A percentile compares a stretch with the other conserved stretches of the same genome.
These are phyloP conservation scores for Centropus unirufus DNA, from an alignment of 2,113 vertebrate species.

Conservation along the genomic window DNA sequence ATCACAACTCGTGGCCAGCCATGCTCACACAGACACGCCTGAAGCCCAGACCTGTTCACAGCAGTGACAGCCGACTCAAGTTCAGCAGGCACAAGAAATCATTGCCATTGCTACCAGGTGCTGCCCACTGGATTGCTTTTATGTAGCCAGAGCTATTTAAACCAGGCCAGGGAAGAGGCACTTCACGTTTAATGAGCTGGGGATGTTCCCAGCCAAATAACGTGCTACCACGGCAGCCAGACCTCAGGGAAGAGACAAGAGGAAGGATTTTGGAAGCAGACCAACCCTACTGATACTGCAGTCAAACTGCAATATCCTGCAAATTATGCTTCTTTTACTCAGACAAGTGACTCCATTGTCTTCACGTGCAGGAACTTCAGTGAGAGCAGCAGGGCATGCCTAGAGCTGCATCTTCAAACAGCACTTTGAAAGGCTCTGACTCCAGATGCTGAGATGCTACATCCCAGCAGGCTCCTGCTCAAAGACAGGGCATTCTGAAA, in stretches of 20 bases:
- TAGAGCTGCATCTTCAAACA: not conserved
- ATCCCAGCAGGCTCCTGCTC: not conserved
- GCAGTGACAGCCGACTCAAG: not conserved
- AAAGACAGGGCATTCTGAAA: not conserved
- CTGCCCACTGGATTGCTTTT: not conserved
- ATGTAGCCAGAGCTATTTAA: not conserved
- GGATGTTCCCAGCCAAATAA: not conserved
- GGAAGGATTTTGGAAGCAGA: not conserved
- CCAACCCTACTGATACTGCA: not conserved
- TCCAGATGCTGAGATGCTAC: not conserved
- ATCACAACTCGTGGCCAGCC: not conserved
- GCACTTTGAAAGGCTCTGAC: not conserved
- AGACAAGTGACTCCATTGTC: not conserved
- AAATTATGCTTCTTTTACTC: not conserved
- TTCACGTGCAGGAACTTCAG: not conserved
- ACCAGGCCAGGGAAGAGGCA: not conserved
- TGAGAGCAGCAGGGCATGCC: not conserved
- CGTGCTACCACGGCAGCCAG: not conserved
- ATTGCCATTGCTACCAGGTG: not conserved
- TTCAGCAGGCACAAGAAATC: not conserved
- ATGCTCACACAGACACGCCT: fast-evolving
- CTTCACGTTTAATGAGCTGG: not conserved
- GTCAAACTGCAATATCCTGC: not conserved
- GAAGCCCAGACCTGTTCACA: not conserved
- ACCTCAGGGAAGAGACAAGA: not conserved